Base-by-base conservation (phyloP, 2,888 invertebrate species). In the Aleiodes leptofemur region DNA sequence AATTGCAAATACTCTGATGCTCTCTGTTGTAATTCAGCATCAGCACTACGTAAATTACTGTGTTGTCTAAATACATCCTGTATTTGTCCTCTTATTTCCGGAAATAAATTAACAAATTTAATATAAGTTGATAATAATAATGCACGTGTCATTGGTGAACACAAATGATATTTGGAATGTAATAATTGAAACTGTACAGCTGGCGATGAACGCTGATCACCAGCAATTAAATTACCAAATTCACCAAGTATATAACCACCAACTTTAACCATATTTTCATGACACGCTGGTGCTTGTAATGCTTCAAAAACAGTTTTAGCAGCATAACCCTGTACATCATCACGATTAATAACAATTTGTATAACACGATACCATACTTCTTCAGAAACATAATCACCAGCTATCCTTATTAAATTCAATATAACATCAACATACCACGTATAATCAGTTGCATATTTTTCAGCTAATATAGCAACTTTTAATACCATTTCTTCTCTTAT, bases 211-310 rank as follows among this genome's bases (percentile, higher is more conserved):
- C 99, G 93, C 77, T 97, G 96, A 90, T 99, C 99, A 14, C 99
- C 99, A 83, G 99, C 99, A 89, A 99, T 99, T 77, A 99, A 93
- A 91, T 99, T 99, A 72, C 99, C 99, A 91, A 99, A 99, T 91
- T 99, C 99, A 78, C 99, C 99, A 77, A 99, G 93, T 84, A 99
- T 99, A 86, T 99, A 99, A 72, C 99, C 99, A 77, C 99, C 99
- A 73, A 99, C 99, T 93, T 99, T 99, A 1, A 99, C 99, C 99
- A 99, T 99, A 90, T 99, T 99, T 91, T 99, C 99, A 90, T 99
- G 99, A 87, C 99, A 99, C 34, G 99, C 99, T 23, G 99, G 98
- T 48, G 98, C 98, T 92, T 99, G 98, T 72, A 99, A 91, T 74
- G 98, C 98, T 93, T 99, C 99, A 91, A 99, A 99, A 31, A 99